Conservation (phyloP, 2,888 invertebrate genomes). For the Alviniconcha strummeri region DNA sequence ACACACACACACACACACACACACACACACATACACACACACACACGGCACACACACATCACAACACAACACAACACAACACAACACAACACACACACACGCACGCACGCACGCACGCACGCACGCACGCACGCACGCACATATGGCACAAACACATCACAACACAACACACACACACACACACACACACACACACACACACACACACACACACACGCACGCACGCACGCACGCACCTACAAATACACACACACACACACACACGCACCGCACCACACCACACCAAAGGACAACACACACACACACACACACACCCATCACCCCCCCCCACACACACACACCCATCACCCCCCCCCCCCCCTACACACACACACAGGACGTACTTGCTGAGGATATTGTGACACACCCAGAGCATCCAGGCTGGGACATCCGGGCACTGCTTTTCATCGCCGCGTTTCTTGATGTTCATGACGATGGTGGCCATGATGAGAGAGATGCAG, state of each 20-base stretch:
- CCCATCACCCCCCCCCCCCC: too few species aligned
- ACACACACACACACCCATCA: neutral
- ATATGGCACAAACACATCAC: neutral
- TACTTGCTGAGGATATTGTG: slow-evolving; percentile 57
- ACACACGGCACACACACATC: too few species aligned
- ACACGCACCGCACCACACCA: slow-evolving; percentile 12
- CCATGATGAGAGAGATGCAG: slow-evolving; percentile 70
- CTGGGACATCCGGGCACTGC: slow-evolving; percentile 64
- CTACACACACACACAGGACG: neutral
- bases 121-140: too few species aligned
- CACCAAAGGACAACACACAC: neutral
- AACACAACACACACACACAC: neutral
- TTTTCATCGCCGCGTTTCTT: slow-evolving; percentile 66
- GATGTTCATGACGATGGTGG: slow-evolving; percentile 71
- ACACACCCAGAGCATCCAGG: slow-evolving; percentile 59
- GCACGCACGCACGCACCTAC: neutral
- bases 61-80: too few species aligned
- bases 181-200: slow-evolving; percentile 6
- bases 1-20: neutral
- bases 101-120: too few species aligned
- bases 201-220: neutral
- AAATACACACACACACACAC: slow-evolving; percentile 15
- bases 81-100: too few species aligned
- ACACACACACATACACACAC: neutral
- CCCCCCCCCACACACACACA: neutral